Evolutionary conservation across 2,888 invertebrate genomes (phyloP).

Genomic region (Unio delphinus): DNA sequence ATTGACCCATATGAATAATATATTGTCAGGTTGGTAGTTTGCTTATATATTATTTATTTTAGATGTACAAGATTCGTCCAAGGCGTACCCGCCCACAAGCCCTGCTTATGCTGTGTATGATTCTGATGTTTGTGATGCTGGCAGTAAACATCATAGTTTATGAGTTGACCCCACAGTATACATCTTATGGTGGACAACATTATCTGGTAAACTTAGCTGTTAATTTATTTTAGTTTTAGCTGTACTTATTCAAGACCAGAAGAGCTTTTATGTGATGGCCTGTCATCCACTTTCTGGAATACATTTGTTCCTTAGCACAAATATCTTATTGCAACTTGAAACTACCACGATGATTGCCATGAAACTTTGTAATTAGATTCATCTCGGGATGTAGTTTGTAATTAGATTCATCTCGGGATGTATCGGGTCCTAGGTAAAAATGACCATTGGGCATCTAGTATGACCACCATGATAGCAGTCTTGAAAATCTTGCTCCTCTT

Average conservation of each 20-base stretch:
- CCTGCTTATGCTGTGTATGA: constrained; percentile 70
- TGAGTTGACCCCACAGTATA: constrained; percentile 71
- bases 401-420: too few relatives aligned
- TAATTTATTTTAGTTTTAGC: not conserved
- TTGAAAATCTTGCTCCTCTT: too few relatives aligned
- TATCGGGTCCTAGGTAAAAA: too few relatives aligned
- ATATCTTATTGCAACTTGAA: not conserved
- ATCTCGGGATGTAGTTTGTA: too few relatives aligned
- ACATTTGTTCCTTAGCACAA: not conserved
- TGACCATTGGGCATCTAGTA: too few relatives aligned
- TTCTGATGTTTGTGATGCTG: constrained; percentile 70
- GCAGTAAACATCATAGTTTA: constrained; percentile 72
- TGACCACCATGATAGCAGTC: too few relatives aligned
- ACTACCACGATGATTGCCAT: not conserved
- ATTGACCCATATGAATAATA: too few relatives aligned
- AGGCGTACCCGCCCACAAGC: constrained; percentile 70
- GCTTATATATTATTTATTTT: constrained; percentile 8
- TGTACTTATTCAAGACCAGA: not conserved
- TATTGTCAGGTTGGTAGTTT: not conserved
- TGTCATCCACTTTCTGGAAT: constrained; percentile 4
- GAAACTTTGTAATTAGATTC: not conserved
- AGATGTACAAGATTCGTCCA: constrained; percentile 71
- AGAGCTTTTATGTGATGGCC: constrained; percentile 2
- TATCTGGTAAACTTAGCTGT: constrained; percentile 48
- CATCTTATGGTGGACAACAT: constrained; percentile 71